Evolutionary conservation across 2,888 invertebrate genomes (phyloP), one percentile per base, ranked within the genome.

Genomic region (Mimumesa dahlbomi): DNA sequence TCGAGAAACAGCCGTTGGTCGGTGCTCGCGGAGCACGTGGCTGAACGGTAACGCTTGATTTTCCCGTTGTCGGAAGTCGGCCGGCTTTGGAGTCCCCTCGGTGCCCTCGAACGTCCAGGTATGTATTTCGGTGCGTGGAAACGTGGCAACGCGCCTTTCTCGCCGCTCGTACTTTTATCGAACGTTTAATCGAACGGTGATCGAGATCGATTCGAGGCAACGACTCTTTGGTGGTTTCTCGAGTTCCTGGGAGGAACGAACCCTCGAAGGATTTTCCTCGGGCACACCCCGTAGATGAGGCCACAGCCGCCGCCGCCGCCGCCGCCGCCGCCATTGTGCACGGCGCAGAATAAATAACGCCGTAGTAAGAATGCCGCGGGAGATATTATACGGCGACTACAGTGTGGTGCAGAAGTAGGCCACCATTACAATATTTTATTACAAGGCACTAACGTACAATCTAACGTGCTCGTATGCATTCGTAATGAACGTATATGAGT

Each of bases 391-490:
- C 84, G 82, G 81, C 79, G 79, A 74, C 77, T 79, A 75, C 77
- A 75, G 78, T 69, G 83, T 77, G 76, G 79, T 73, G 82, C 78
- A 81, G 79, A 84, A 86, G 83, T 86, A 84, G 85, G 85, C 85
- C 85, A 85, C 79, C 84, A 84, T 83, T 83, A 84, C 81, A 81
- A 81, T 81, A 82, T 82, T 81, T 81, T 81, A 82, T 81, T 88
- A 87, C 88, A 86, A 86, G 87, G 87, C 86, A 87, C 88, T 88
- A 88, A 88, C 87, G 87, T 88, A 87, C 88, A 88, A 88, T 89
- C 88, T 88, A 88, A 88, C 88, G 85, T 86, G 84, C 86, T 85
- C 85, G 85, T 86, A 87, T 88, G 87, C 88, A 89, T 89, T 88
- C 84, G 87, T 88, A 88, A 88, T 89, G 87, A 88, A 87, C 87